Base-by-base conservation (phyloP, 2,888 invertebrate genomes). In the Geophilus truncorum region DNA sequence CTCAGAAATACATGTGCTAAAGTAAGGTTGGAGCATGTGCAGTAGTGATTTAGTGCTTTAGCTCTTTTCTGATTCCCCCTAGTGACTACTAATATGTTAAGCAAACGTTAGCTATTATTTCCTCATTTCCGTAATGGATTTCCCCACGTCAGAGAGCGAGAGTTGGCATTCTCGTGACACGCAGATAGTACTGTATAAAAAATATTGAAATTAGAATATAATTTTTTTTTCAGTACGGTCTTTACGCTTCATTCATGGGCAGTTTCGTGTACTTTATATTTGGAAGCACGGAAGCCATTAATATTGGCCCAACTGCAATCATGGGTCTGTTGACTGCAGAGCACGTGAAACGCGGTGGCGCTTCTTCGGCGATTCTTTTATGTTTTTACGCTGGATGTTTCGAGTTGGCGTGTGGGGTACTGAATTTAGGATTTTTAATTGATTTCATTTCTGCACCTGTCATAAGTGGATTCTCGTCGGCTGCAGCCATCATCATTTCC, bases 211-310 rank as follows among this genome's bases (percentile, higher is more conserved):
- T 32, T 6, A 32, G 9, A 6, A 32, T 32, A 32, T 32, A 32
- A 32, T 32, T 70, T 34, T 12, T 25, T 28, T 80, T 87, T 15
- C 90, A 96, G 93, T 94, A 94, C 88, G 97, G 97, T 70, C 89
- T 97, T 79, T 97, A 97, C 88, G 94, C 95, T 80, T 94, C 96
- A 15, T 96, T 96, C 88, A 88, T 96, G 85, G 95, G 96, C 77
- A 93, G 94, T 86, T 93, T 97, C 87, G 90, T 96, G 82, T 97
- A 97, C 89, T 93, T 94, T 84, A 88, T 96, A 84, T 90, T 97
- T 84, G 97, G 97, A 77, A 95, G 95, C 82, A 94, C 95, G 86
- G 95, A 95, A 87, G 96, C 96, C 86, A 93, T 96, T 82, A 96
- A 96, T 0, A 91, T 96, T 84, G 96, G 97, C 6, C 97, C 97